These are phyloP conservation scores for Onychomys arenicola DNA, from an alignment of 2,797 vertebrate genomes.

Conservation along the genomic window DNA sequence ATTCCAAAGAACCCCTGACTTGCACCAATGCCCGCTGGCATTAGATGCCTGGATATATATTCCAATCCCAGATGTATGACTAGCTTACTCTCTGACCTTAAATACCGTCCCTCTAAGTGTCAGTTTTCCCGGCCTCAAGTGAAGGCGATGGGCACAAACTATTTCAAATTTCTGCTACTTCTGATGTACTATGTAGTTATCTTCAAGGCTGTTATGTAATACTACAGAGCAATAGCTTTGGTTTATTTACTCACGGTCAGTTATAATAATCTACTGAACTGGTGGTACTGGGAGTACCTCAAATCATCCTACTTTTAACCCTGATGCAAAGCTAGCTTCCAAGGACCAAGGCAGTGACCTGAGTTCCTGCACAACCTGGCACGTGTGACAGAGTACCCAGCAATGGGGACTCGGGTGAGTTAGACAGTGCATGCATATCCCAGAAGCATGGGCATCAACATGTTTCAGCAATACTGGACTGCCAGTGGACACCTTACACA, in stretches of 20 bases:
- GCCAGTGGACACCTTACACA: background rate
- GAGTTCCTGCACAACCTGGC: background rate
- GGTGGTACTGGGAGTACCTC: background rate
- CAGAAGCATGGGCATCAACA: background rate
- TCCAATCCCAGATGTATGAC: background rate
- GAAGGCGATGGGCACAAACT: background rate
- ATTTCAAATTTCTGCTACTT: background rate
- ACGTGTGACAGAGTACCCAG: background rate
- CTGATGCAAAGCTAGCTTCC: background rate
- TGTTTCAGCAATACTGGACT: background rate
- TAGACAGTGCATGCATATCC: background rate
- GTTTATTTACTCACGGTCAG: background rate
- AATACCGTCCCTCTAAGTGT: background rate
- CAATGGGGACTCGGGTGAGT: background rate
- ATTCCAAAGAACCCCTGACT: background rate
- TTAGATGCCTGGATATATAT: background rate
- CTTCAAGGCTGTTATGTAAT: background rate
- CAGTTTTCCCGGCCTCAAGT: background rate
- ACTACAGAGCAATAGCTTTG: background rate
- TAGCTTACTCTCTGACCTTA: constrained; percentile 17
- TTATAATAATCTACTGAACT: background rate
- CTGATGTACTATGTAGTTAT: background rate
- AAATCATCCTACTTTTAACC: background rate
- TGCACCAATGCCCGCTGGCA: background rate
- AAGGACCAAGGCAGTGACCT: background rate